Conservation (phyloP, 2,797 vertebrate species). For the Phalloptychus januarius region DNA sequence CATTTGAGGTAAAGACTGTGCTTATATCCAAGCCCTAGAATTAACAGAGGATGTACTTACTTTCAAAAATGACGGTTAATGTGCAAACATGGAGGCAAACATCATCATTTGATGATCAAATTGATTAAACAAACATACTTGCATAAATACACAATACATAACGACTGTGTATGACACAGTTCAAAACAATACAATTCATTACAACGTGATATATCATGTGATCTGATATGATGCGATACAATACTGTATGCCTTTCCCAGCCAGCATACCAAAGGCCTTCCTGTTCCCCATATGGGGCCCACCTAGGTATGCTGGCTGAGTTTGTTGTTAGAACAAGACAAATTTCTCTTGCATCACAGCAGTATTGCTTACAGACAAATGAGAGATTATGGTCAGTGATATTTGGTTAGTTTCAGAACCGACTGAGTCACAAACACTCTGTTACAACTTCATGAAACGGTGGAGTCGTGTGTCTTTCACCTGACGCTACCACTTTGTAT, state of each 20-base stretch:
- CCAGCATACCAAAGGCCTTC: no score
- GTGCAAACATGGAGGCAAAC: not conserved
- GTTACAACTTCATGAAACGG: not conserved
- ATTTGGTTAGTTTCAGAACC: not conserved
- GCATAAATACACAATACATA: not conserved
- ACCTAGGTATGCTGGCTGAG: no score
- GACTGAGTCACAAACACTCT: not conserved
- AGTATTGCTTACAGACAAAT: not conserved
- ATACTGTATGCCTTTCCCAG: no score
- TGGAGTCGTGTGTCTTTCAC: not conserved
- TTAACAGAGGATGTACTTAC: not conserved
- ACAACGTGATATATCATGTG: no score
- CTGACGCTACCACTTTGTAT: not conserved
- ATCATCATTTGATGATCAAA: not conserved
- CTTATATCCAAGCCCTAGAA: not conserved
- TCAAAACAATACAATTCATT: no score
- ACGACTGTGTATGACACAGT: not conserved
- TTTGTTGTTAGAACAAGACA: no score
- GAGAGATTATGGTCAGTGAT: not conserved
- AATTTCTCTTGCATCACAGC: not conserved
- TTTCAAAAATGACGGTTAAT: not conserved
- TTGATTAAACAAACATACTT: not conserved
- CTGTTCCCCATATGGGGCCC: no score
- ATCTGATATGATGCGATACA: not conserved
- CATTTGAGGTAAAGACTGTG: not conserved